Percentiles rank a stretch among this genome's conserved stretches.
These are phyloP conservation scores for Urechis unicinctus DNA, from an alignment of 2,888 invertebrate species.

Conservation along the genomic window DNA sequence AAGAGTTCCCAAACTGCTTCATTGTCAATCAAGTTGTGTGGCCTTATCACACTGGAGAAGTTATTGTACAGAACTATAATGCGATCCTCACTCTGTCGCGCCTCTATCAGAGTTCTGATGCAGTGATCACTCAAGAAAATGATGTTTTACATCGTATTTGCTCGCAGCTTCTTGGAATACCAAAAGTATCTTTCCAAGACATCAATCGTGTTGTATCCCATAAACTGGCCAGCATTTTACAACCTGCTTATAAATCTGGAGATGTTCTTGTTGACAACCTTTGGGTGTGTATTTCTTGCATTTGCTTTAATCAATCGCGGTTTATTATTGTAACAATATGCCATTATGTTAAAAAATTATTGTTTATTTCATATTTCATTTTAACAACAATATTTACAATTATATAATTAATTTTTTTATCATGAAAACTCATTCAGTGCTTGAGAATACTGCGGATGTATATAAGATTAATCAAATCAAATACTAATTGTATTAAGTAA, in stretches of 20 bases:
- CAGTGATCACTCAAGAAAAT: slow-evolving; percentile 48
- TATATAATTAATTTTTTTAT: too few species aligned
- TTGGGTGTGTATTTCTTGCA: too few species aligned
- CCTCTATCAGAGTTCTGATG: slow-evolving; percentile 46
- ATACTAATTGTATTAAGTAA: too few species aligned
- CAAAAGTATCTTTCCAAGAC: slow-evolving; percentile 40
- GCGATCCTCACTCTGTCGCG: slow-evolving; percentile 47
- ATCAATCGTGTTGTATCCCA: slow-evolving; percentile 45
- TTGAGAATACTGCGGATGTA: too few species aligned
- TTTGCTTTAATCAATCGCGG: too few species aligned
- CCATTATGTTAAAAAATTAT: slow-evolving; percentile 1
- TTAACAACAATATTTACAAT: too few species aligned
- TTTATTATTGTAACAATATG: neutral
- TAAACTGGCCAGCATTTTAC: slow-evolving; percentile 36
- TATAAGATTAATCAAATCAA: too few species aligned
- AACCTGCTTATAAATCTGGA: slow-evolving; percentile 2
- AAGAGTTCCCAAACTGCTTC: slow-evolving; percentile 45
- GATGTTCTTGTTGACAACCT: neutral
- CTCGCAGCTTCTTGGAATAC: slow-evolving; percentile 38
- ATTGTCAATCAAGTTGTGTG: slow-evolving; percentile 40
- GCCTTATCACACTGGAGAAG: slow-evolving; percentile 51
- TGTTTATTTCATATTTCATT: too few species aligned
- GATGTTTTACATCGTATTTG: slow-evolving; percentile 48
- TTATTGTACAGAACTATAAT: slow-evolving; percentile 52
- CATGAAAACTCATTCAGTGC: too few species aligned